Conservation (phyloP, 2,888 invertebrate species). For the Empis livida region DNA sequence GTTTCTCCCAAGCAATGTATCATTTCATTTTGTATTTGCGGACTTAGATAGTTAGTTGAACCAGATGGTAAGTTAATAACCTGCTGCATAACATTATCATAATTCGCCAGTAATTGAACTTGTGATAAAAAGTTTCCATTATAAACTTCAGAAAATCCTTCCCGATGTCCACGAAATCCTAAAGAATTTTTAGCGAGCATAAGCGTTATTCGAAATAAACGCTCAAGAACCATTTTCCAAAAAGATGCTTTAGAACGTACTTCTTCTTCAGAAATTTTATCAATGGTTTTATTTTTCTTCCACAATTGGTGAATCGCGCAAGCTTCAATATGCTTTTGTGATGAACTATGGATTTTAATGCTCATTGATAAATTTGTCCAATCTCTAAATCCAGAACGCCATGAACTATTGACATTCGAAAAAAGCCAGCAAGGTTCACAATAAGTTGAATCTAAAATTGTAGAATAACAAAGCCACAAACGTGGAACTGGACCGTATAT, state of each 20-base stretch:
- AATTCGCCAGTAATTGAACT: conserved; percentile 16
- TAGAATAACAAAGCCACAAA: neutral
- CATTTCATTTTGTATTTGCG: conserved; percentile 14
- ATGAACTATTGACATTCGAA: neutral
- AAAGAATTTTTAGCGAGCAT: neutral
- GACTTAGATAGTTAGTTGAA: conserved; percentile 16
- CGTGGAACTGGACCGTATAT: neutral
- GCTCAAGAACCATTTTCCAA: neutral
- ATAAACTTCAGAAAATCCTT: conserved; percentile 8
- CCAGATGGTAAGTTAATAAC: conserved; percentile 16
- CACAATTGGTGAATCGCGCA: neutral
- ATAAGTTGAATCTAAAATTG: neutral
- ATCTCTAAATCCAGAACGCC: neutral
- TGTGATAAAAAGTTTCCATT: conserved; percentile 17
- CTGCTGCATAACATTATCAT: conserved; percentile 16
- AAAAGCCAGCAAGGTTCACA: neutral
- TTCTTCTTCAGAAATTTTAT: neutral
- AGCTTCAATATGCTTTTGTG: neutral
- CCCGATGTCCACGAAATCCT: conserved; percentile 7
- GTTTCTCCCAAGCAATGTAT: conserved; percentile 15
- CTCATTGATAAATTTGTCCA: neutral
- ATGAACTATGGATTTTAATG: neutral
- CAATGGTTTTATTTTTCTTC: neutral
- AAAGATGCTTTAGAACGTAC: neutral
- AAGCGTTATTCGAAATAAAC: neutral